phyloP scores from a whole-genome alignment of 2,797 vertebrate genomes.

The Muscicapa striata region DNA sequence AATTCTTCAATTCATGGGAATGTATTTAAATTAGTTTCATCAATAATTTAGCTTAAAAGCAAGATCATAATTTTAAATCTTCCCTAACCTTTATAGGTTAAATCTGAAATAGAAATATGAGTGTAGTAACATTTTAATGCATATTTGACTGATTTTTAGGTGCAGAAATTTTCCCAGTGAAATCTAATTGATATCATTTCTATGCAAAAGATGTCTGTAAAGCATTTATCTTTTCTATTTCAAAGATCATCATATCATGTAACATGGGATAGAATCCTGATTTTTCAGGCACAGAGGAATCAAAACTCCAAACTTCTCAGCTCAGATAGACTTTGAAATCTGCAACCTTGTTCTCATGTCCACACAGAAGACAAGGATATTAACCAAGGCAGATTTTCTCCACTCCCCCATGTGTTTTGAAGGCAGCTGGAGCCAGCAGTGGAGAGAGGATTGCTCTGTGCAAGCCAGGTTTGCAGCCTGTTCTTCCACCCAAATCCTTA shows the following conservation, averaged over 20 bases:
- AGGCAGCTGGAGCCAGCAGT: background rate
- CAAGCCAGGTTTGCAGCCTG: background rate
- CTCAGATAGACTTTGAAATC: background rate
- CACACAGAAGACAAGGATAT: background rate
- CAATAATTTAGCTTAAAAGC: constrained; percentile 85
- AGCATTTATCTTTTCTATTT: constrained; percentile 66
- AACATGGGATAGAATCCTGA: constrained; percentile 34
- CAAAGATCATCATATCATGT: constrained; percentile 47
- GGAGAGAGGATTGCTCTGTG: background rate
- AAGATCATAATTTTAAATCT: constrained; percentile 89
- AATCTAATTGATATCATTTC: constrained; percentile 68
- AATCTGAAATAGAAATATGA: constrained; percentile 78
- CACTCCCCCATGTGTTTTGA: background rate
- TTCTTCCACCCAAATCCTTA: background rate
- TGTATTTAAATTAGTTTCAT: constrained; percentile 79
- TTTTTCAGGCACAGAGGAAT: constrained; percentile 22
- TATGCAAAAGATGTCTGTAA: constrained; percentile 69
- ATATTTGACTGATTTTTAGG: constrained; percentile 67
- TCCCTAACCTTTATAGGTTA: constrained; percentile 83
- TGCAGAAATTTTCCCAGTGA: constrained; percentile 69
- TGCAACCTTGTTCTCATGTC: background rate
- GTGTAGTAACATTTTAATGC: constrained; percentile 74
- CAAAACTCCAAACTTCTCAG: background rate
- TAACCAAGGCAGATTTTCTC: background rate
- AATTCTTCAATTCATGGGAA: constrained; percentile 79